Evolutionary conservation across 2,888 invertebrate genomes (phyloP), one percentile per base, ranked within the genome.

Genomic region (Coleophora deauratella): DNA sequence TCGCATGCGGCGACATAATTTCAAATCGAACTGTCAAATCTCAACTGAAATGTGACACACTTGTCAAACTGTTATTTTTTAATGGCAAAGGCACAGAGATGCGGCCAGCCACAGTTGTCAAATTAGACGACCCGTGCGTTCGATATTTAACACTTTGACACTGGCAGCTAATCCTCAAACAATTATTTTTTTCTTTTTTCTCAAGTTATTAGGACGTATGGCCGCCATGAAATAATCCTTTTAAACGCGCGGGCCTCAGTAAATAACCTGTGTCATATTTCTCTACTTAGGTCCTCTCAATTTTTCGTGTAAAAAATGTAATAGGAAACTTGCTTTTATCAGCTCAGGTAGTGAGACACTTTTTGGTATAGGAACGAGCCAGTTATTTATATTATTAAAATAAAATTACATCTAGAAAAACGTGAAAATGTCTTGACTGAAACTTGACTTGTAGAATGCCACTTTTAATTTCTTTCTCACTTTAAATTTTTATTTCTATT

Each of bases 121-220:
- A 81, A 82, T 82, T 80, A 80, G 81, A 78, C 74, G 62, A 64
- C 39, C 31, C 61, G 65, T 72, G 69, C 69, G 78, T 80, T 80
- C 81, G 81, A 85, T 81, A 82, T 84, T 85, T 85, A 85, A 85
- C 84, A 84, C 84, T 82, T 84, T 84, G 84, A 84, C 84, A 80
- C 84, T 79, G 84, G 73, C 79, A 78, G 77, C 76, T 85, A 81
- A 85, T 84, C 84, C 80, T 57, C 65, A 60, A 66, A 72, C 76
- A 76, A 76, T 73, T 72, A 74, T 75, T 78, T 62, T 78, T 62
- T 55, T 53, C 45, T 47, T 69, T 67, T 73, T 73, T 60, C 63
- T 55, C 51, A 62, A 59, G 62, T 60, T 68, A 71, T 78, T 77
- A 59, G 65, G 65, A 80, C 79, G 78, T 79, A 76, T 72, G 80